Evolutionary conservation across 2,888 invertebrate genomes (phyloP).

Genomic region (Leptopilina syphax): DNA sequence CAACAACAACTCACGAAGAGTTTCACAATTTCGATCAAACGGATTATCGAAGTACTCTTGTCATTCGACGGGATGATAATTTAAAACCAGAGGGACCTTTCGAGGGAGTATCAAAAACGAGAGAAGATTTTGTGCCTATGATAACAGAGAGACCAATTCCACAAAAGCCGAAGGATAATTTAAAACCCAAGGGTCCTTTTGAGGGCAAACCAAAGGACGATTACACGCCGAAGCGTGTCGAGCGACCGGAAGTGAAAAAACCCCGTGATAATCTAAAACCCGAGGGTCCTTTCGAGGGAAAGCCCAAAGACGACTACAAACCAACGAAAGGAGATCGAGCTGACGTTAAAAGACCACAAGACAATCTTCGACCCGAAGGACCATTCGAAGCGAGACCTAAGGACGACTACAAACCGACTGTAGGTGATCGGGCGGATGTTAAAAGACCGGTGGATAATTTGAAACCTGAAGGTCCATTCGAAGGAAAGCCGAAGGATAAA

Average conservation of each 20-base stretch:
- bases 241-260: slow-evolving; percentile 68
- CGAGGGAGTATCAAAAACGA: slow-evolving; percentile 49
- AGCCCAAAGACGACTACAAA: slow-evolving; percentile 55
- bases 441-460: slow-evolving; percentile 70
- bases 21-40: slow-evolving; percentile 81
- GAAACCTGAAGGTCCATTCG: slow-evolving; percentile 71
- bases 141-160: slow-evolving; percentile 60
- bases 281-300: slow-evolving; percentile 77
- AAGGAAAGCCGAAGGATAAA: slow-evolving; percentile 62
- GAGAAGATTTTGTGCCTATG: slow-evolving; percentile 50
- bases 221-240: slow-evolving; percentile 56
- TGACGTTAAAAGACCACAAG: slow-evolving; percentile 49
- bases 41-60: slow-evolving; percentile 75
- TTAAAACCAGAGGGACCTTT: slow-evolving; percentile 63
- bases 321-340: slow-evolving; percentile 63
- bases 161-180: slow-evolving; percentile 76
- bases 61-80: slow-evolving; percentile 65
- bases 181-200: slow-evolving; percentile 66
- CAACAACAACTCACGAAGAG: slow-evolving; percentile 85
- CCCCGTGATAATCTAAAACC: slow-evolving; percentile 75
- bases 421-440: too few species aligned
- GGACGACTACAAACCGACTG: too few species aligned
- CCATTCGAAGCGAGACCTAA: slow-evolving; percentile 72
- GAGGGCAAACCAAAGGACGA: slow-evolving; percentile 72
- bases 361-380: slow-evolving; percentile 71